Conservation (phyloP, 1,140 invertebrate species). For the Oryzaephilus surinamensis region DNA sequence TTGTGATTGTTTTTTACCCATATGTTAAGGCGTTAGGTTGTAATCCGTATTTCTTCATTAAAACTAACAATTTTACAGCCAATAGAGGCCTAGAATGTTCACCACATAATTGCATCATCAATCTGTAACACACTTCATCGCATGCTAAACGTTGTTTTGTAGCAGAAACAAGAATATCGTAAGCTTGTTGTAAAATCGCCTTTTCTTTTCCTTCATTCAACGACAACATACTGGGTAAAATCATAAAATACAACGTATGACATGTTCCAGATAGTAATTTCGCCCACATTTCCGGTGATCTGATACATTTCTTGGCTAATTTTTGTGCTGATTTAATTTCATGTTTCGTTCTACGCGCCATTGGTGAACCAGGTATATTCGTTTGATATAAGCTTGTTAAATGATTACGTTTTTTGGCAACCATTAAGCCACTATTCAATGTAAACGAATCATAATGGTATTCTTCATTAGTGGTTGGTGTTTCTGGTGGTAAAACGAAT, state of each 20-base stretch:
- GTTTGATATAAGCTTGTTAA: constrained; percentile 37
- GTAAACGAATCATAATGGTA: constrained; percentile 13
- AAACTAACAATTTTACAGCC: constrained; percentile 87
- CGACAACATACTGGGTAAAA: constrained; percentile 70
- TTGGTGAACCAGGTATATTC: constrained; percentile 68
- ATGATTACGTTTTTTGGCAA: constrained; percentile 33
- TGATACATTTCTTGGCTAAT: constrained; percentile 48
- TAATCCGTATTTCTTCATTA: constrained; percentile 90
- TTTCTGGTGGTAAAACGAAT: constrained; percentile 91
- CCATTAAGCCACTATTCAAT: constrained; percentile 40
- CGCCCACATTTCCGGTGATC: constrained; percentile 74
- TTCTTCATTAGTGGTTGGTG: constrained; percentile 30
- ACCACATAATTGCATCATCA: constrained; percentile 98
- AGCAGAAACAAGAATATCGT: constrained; percentile 76
- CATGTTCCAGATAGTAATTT: constrained; percentile 79
- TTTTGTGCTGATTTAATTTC: constrained; percentile 88
- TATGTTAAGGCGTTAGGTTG: constrained; percentile 98
- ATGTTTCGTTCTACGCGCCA: constrained; percentile 87
- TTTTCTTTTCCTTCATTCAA: constrained; percentile 54
- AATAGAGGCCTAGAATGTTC: constrained; percentile 86
- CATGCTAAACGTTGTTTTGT: constrained; percentile 71
- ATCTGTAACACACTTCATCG: constrained; percentile 95
- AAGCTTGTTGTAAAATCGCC: constrained; percentile 71
- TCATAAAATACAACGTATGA: constrained; percentile 95
- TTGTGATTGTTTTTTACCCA: constrained; percentile 56